phyloP scores from a whole-genome alignment of 2,888 invertebrate species.

The Liopterus haemorrhoidalis region DNA sequence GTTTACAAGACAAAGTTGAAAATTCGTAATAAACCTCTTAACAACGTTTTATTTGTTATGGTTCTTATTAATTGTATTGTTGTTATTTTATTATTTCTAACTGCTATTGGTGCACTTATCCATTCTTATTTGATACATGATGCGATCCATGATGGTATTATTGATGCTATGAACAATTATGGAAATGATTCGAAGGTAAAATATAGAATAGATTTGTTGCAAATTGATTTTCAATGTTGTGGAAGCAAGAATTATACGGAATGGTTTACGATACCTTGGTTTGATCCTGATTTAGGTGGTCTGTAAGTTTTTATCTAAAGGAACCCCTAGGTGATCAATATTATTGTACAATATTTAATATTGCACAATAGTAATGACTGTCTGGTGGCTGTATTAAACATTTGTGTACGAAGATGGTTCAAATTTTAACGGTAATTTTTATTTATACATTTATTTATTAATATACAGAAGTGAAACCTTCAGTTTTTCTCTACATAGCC shows the following conservation, averaged over 20 bases:
- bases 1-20: constrained; percentile 32
- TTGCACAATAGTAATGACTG: too few relatives aligned
- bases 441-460: too few relatives aligned
- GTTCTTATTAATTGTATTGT: constrained; percentile 28
- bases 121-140: constrained; percentile 37
- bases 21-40: constrained; percentile 31
- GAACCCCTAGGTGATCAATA: too few relatives aligned
- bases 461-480: too few relatives aligned
- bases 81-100: constrained; percentile 27
- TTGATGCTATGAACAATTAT: constrained; percentile 55
- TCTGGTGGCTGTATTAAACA: too few relatives aligned
- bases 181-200: constrained; percentile 51
- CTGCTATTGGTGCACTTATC: constrained; percentile 33
- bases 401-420: too few relatives aligned
- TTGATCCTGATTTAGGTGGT: constrained; percentile 45
- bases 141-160: constrained; percentile 48
- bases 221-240: constrained; percentile 59
- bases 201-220: constrained; percentile 53
- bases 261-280: constrained; percentile 59
- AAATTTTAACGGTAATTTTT: too few relatives aligned
- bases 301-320: too few relatives aligned
- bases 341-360: too few relatives aligned
- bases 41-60: constrained; percentile 35
- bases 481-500: too few relatives aligned
- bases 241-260: constrained; percentile 56